Conservation (phyloP, 1,140 invertebrate species). For the Eriosoma lanigerum region DNA sequence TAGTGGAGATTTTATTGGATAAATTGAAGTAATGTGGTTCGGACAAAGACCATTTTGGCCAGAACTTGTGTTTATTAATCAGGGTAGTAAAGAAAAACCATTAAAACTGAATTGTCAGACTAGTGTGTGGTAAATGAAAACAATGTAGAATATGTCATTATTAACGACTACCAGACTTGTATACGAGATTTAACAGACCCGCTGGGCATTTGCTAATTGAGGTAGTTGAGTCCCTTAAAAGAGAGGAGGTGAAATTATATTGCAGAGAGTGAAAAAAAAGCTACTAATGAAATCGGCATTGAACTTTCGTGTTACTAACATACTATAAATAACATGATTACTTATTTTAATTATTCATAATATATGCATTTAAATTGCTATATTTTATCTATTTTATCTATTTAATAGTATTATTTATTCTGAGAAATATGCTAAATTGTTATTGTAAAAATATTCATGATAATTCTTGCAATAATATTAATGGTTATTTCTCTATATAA, state of each 20-base stretch:
- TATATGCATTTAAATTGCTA: no score
- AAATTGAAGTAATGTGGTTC: neutral
- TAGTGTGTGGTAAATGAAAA: slow-evolving; percentile 30
- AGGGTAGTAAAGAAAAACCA: slow-evolving; percentile 11
- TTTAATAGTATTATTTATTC: no score
- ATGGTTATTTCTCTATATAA: no score
- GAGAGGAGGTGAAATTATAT: neutral
- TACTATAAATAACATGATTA: no score
- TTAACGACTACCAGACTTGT: slow-evolving; percentile 23
- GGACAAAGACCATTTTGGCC: neutral
- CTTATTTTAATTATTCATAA: no score
- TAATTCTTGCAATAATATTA: no score
- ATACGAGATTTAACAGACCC: slow-evolving; percentile 15
- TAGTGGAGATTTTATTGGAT: slow-evolving; percentile 2
- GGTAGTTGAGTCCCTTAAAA: neutral
- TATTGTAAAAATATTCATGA: no score
- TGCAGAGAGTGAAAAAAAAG: neutral
- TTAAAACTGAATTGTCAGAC: neutral
- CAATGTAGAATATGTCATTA: slow-evolving; percentile 33
- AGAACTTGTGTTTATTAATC: slow-evolving; percentile 30
- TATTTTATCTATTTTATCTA: no score
- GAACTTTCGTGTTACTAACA: neutral
- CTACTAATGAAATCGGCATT: neutral
- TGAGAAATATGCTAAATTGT: no score
- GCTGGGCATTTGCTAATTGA: slow-evolving; percentile 21